phyloP scores from a whole-genome alignment of 2,888 invertebrate species.

The Euplagia quadripunctaria region DNA sequence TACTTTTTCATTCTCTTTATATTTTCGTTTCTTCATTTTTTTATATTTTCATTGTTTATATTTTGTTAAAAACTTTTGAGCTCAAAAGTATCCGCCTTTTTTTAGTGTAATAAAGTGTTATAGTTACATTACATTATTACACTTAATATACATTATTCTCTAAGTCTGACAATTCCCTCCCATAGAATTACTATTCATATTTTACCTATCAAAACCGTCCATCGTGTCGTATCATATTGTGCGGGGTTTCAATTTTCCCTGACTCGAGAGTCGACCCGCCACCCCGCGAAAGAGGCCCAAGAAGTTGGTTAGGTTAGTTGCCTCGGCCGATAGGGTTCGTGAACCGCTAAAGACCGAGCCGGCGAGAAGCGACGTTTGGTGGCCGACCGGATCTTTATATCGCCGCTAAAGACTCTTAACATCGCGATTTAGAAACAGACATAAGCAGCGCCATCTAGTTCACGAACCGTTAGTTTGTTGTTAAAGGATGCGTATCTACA shows the following conservation, averaged over 20 bases:
- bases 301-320: slow-evolving; percentile 85
- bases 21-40: no score
- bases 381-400: slow-evolving; percentile 49
- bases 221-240: slow-evolving; percentile 27
- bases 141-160: no score
- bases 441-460: slow-evolving; percentile 61
- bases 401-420: slow-evolving; percentile 43
- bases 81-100: no score
- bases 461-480: background rate
- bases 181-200: background rate
- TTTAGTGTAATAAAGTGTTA: no score
- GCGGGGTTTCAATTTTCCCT: slow-evolving; percentile 82
- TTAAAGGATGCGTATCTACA: no score
- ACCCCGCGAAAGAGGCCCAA: slow-evolving; percentile 84
- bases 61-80: no score
- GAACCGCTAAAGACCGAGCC: slow-evolving; percentile 93
- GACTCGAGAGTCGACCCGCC: slow-evolving; percentile 81
- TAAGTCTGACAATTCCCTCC: no score
- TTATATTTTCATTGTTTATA: no score
- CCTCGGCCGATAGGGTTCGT: slow-evolving; percentile 89
- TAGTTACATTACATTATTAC: no score
- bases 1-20: no score
- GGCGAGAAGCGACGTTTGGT: slow-evolving; percentile 84
- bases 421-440: slow-evolving; percentile 59
- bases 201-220: background rate